Conservation (phyloP, 2,113 vertebrate species). For the Collichthys lucidus region DNA sequence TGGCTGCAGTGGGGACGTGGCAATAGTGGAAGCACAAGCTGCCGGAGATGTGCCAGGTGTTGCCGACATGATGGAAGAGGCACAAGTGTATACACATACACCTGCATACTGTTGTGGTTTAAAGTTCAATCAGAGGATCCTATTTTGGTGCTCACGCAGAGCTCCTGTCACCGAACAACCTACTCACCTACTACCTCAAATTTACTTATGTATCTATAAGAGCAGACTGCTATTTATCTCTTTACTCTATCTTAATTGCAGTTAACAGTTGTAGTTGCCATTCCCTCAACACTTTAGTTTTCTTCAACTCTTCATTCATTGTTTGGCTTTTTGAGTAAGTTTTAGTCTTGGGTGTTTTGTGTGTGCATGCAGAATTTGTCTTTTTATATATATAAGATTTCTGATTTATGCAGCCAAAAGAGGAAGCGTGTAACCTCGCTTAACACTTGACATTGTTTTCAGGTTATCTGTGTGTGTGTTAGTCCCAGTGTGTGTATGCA, state of each 20-base stretch:
- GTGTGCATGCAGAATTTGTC: neutral
- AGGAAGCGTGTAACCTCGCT: neutral
- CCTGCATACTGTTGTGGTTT: neutral
- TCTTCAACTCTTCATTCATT: neutral
- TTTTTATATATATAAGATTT: neutral
- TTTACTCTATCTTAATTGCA: neutral
- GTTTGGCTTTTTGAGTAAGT: neutral
- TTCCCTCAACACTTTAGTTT: neutral
- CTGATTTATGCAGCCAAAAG: neutral
- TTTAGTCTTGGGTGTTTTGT: neutral
- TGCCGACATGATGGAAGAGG: neutral
- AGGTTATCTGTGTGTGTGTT: neutral
- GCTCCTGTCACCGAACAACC: neutral
- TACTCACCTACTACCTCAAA: neutral
- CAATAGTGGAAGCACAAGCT: neutral
- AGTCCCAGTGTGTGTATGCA: neutral
- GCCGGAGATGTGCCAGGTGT: conserved; percentile 1
- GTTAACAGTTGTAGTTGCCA: neutral
- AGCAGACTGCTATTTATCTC: neutral
- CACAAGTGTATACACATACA: neutral
- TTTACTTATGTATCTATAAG: neutral
- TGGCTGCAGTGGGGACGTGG: neutral
- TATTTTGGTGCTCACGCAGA: neutral
- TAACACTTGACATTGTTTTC: neutral
- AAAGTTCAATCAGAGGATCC: neutral